Percentiles rank a stretch among this genome's conserved stretches.
These are phyloP conservation scores for Criorhina ranunculi DNA, from an alignment of 2,888 invertebrate genomes.

Conservation along the genomic window DNA sequence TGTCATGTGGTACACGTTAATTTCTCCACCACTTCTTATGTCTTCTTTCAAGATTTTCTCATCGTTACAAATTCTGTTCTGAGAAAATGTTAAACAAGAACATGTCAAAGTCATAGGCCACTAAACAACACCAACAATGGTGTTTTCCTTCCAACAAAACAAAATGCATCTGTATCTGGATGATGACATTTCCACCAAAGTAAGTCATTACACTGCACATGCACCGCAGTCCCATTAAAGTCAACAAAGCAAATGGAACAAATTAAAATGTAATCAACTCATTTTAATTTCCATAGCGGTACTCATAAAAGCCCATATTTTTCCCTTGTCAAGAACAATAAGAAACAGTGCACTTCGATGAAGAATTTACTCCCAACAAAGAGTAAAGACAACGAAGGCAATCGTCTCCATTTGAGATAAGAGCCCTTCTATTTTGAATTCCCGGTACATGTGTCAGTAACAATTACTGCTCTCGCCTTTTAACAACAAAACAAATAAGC, in stretches of 20 bases:
- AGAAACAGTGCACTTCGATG: conserved; percentile 51
- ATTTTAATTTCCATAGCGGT: conserved; percentile 56
- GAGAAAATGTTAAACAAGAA: not conserved
- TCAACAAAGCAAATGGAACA: conserved; percentile 36
- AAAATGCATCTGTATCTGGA: not conserved
- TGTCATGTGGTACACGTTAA: no score
- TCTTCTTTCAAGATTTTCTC: not conserved
- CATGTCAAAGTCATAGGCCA: conserved; percentile 2
- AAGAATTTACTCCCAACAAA: conserved; percentile 32
- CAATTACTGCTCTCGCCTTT: conserved; percentile 58
- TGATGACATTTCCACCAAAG: conserved; percentile 20
- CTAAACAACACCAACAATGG: not conserved
- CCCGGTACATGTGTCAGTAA: conserved; percentile 48
- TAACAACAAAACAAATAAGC: conserved; percentile 63
- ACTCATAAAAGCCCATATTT: conserved; percentile 39
- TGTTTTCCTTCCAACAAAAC: not conserved
- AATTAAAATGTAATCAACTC: conserved; percentile 49
- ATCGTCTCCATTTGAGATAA: conserved; percentile 32
- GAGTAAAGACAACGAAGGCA: conserved; percentile 21
- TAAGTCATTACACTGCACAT: conserved; percentile 2
- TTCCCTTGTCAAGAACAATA: conserved; percentile 19
- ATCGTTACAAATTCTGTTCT: not conserved
- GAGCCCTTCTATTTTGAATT: conserved; percentile 32
- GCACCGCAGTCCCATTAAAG: not conserved
- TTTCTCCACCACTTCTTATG: no score